phyloP scores from a whole-genome alignment of 2,888 invertebrate genomes.

The Caenorhabditis angaria region DNA sequence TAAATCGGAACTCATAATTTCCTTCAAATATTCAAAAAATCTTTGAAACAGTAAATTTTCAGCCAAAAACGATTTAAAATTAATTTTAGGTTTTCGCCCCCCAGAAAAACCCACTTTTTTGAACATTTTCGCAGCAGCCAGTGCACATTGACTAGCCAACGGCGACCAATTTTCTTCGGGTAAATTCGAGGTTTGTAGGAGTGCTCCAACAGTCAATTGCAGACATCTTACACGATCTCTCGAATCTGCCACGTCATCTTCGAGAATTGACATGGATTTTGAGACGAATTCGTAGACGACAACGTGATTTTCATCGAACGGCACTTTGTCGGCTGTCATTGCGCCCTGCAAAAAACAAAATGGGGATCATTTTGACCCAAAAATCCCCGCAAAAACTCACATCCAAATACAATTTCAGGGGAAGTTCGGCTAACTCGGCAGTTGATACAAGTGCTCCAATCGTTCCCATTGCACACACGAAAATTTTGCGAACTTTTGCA shows the following conservation, averaged over 20 bases:
- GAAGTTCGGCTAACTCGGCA: slow-evolving; percentile 91
- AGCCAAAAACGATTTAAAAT: too few relatives aligned
- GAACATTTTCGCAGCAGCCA: slow-evolving; percentile 92
- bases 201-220: slow-evolving; percentile 46
- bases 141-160: slow-evolving; percentile 90
- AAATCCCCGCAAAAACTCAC: slow-evolving; percentile 39
- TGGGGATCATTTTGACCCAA: background rate
- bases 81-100: too few relatives aligned
- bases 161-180: slow-evolving; percentile 94
- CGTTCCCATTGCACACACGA: slow-evolving; percentile 96
- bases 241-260: slow-evolving; percentile 58
- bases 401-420: slow-evolving; percentile 86
- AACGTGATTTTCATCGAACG: slow-evolving; percentile 92
- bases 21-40: too few relatives aligned
- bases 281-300: slow-evolving; percentile 94
- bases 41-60: too few relatives aligned
- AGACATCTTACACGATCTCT: slow-evolving; percentile 53
- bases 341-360: slow-evolving; percentile 82
- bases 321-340: slow-evolving; percentile 77
- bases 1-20: too few relatives aligned
- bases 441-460: slow-evolving; percentile 88
- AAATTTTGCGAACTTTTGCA: slow-evolving; percentile 96
- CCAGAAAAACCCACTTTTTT: slow-evolving; percentile 81
- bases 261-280: slow-evolving; percentile 56
- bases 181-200: slow-evolving; percentile 39